Evolutionary conservation across 2,888 invertebrate species (phyloP), one percentile per base, ranked within the genome.

Genomic region (Dicranocentrus wangi): DNA sequence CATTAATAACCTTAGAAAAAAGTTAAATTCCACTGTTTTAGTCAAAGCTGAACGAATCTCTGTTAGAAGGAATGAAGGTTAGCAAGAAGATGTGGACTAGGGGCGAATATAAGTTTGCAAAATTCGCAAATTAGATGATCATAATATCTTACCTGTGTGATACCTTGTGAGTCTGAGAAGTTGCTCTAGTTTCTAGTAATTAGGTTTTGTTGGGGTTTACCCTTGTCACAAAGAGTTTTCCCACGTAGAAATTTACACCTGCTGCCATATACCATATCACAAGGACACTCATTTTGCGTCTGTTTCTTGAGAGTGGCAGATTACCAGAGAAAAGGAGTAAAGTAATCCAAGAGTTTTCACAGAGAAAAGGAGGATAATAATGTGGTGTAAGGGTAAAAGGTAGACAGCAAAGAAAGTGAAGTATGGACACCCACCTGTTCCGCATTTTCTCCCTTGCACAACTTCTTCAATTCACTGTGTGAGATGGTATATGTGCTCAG

Each of bases 401-500:
- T n/a, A n/a, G n/a, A n/a, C n/a, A n/a, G n/a, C n/a, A 25, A 60
- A 60, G 15, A 28, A 60, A 60, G 25, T 47, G 1, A 58, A 55
- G 27, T 68, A 69, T 25, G 71, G 28, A 71, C 71, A 71, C 47
- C 71, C 71, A 71, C 71, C 71, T 71, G 71, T 71, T 71, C 60
- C 28, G 47, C 71, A 10, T 71, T 60, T 61, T 61, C 51, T 47
- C 13, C 42, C 23, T 72, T 72, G 10, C 23, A 47, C 47, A 47
- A 47, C 47, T 47, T 47, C 13, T 39, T n/a, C n/a, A n/a, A n/a
- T n/a, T n/a, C n/a, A n/a, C n/a, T n/a, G n/a, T n/a, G n/a, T n/a
- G n/a, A n/a, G n/a, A n/a, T n/a, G n/a, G n/a, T n/a, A n/a, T n/a
- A n/a, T n/a, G n/a, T n/a, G n/a, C n/a, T n/a, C n/a, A n/a, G n/a